A percentile compares a stretch with the other conserved stretches of the same genome.
phyloP scores from a whole-genome alignment of 2,113 vertebrate species.

The Nothoprocta pentlandii region DNA sequence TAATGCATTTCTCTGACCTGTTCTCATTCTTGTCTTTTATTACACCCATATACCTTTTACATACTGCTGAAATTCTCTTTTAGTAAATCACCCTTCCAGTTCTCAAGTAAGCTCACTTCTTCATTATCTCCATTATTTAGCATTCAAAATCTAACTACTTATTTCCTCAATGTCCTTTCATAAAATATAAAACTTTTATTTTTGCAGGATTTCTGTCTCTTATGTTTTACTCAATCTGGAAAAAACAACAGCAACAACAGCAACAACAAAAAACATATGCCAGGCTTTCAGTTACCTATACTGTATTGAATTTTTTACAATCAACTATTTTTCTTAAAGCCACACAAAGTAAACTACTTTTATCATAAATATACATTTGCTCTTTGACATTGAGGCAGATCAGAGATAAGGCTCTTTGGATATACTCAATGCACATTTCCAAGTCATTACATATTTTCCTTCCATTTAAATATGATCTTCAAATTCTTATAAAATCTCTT shows the following conservation, averaged over 20 bases:
- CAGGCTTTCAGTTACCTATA: background rate
- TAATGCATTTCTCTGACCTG: background rate
- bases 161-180: background rate
- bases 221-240: background rate
- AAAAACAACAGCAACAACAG: background rate
- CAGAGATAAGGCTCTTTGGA: background rate
- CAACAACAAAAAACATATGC: no score
- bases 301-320: background rate
- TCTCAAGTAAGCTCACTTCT: background rate
- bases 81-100: background rate
- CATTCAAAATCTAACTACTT: background rate
- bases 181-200: background rate
- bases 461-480: background rate
- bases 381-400: background rate
- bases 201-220: background rate
- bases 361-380: background rate
- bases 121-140: background rate
- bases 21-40: slow-evolving; percentile 15
- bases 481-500: background rate
- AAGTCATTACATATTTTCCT: background rate
- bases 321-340: background rate
- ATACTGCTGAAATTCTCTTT: background rate
- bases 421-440: background rate
- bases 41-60: background rate
- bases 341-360: background rate